Conservation (phyloP, 2,113 vertebrate species). For the Ascaphus truei region DNA sequence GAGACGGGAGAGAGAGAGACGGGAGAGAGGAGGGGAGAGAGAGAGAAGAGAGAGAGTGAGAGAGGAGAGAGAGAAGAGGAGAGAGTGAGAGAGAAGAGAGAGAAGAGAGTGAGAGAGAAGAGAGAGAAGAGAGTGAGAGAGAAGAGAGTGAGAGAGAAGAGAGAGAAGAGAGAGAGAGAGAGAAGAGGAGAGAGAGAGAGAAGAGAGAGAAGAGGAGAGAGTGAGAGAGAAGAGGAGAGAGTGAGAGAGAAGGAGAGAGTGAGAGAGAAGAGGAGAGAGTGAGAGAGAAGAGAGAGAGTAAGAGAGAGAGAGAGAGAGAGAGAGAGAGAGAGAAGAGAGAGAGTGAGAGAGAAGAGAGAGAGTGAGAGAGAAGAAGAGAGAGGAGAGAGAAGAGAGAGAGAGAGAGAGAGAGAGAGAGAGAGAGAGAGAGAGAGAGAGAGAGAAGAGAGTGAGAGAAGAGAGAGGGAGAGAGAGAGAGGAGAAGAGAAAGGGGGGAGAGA, state of each 20-base stretch:
- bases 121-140: too few species aligned
- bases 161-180: background rate
- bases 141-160: background rate
- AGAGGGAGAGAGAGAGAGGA: too few species aligned
- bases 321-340: too few species aligned
- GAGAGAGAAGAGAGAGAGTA: too few species aligned
- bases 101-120: background rate
- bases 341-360: too few species aligned
- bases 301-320: background rate
- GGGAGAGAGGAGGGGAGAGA: background rate
- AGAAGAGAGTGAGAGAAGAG: too few species aligned
- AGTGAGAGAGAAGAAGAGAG: too few species aligned
- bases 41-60: constrained; percentile 2
- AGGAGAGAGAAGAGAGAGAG: too few species aligned
- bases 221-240: background rate
- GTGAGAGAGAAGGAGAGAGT: background rate
- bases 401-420: too few species aligned
- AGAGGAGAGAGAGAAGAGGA: background rate
- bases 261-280: background rate
- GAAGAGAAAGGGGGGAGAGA: too few species aligned
- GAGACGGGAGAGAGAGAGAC: background rate
- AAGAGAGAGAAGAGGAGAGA: background rate
- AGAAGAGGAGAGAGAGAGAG: background rate
- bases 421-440: too few species aligned
- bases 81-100: background rate